A percentile compares a stretch with the other conserved stretches of the same genome.
These are phyloP conservation scores for Tipula confusa DNA, from an alignment of 2,888 invertebrate species.

Conservation along the genomic window DNA sequence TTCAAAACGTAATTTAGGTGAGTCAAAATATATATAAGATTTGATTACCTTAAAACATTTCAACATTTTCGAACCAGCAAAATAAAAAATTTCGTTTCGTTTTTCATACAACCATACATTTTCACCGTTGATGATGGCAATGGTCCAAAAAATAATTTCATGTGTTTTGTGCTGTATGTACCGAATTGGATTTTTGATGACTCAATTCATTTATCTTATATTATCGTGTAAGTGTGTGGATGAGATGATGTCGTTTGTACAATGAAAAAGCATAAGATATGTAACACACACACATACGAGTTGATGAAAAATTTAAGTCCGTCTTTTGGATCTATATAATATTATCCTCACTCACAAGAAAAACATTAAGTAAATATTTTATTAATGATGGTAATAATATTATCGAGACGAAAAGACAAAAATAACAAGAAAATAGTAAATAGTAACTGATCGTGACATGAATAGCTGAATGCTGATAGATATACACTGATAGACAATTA, in stretches of 20 bases:
- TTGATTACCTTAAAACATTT: slow-evolving; percentile 25
- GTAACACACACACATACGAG: neutral
- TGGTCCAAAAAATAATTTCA: neutral
- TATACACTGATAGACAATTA: neutral
- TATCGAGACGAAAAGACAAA: neutral
- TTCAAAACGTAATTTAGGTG: slow-evolving; percentile 25
- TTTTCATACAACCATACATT: neutral
- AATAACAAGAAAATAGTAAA: slow-evolving; percentile 20
- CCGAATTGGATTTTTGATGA: slow-evolving; percentile 20
- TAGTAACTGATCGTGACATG: slow-evolving; percentile 20
- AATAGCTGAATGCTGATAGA: neutral
- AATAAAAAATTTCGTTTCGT: neutral
- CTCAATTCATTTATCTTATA: slow-evolving; percentile 8
- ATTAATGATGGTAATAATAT: neutral
- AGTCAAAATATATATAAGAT: neutral
- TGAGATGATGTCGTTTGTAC: neutral
- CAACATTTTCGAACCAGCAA: neutral
- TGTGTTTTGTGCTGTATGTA: neutral
- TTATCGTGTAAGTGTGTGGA: neutral
- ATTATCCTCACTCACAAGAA: neutral
- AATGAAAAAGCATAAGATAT: neutral
- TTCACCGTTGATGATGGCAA: neutral
- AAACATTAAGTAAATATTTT: slow-evolving; percentile 12
- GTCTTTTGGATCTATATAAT: neutral
- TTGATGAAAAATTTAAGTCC: neutral